Base-by-base conservation (phyloP, 2,888 invertebrate genomes). In the Subacronicta megacephala region DNA sequence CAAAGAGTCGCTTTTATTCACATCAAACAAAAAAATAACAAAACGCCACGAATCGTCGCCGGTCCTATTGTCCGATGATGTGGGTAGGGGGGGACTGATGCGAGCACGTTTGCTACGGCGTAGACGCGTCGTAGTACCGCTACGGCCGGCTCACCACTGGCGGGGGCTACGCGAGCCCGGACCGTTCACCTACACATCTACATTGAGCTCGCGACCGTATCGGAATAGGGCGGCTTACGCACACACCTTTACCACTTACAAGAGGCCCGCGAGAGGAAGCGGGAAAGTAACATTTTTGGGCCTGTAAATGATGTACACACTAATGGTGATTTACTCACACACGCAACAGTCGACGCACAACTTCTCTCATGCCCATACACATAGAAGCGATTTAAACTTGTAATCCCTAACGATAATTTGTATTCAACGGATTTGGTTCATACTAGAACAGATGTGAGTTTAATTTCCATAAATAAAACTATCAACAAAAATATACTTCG, bases 361-460 rank as follows among this genome's bases (percentile, higher is more conserved):
- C 65, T 75, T 72, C 80, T 83, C 81, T 80, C 77, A 75, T 84
- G 84, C 80, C 81, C 80, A 83, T 88, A 89, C 84, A 89, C 88
- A 87, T 87, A 85, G 78, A 75, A 86, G 82, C 89, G 90, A 90
- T 90, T 90, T 90, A 89, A 93, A 93, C 89, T 93, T 93, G 90
- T 93, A 92, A 93, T 92, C 91, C 90, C 84, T 86, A 87, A 90
- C 87, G 90, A 92, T 92, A 87, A 93, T 93, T 92, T 90, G 87
- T 90, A 90, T 92, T 89, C 89, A 87, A 87, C 83, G 87, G 86
- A 89, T 90, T 89, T 85, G 76, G 87, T 83, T 84, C 86, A 80
- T 77, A 74, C 67, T 75, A 79, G 80, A 78, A 81, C 73, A 77
- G 43, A 62, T 31, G 5, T 55, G 36, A 58, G 41, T 55, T 51